phyloP scores from a whole-genome alignment of 2,888 invertebrate genomes.

The Physocephala rufipes region DNA sequence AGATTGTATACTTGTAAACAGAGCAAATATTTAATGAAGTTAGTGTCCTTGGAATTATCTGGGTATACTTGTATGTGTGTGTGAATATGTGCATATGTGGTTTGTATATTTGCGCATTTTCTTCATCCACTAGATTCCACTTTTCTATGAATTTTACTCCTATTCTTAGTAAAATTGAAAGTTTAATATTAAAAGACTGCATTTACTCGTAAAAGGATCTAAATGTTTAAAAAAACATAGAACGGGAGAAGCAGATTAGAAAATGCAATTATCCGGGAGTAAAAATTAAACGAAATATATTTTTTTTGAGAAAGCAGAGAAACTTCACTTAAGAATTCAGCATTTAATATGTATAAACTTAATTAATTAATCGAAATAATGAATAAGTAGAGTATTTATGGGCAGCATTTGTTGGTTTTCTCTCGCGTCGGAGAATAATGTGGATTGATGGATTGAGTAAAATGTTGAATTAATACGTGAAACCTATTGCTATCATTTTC shows the following conservation, averaged over 20 bases:
- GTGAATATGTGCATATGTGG: not conserved
- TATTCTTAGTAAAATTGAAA: conserved; percentile 52
- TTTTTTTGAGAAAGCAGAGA: not conserved
- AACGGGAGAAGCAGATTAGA: not conserved
- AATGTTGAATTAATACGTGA: too few relatives aligned
- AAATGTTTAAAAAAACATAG: not conserved
- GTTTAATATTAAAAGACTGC: conserved; percentile 55
- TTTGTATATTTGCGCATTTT: not conserved
- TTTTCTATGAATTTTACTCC: not conserved
- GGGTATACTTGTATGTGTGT: conserved; percentile 11
- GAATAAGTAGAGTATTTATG: too few relatives aligned
- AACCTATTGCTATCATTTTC: too few relatives aligned
- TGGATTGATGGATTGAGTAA: too few relatives aligned
- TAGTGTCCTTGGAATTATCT: conserved; percentile 16
- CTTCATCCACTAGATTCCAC: not conserved
- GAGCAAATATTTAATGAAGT: conserved; percentile 50
- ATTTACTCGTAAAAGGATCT: not conserved
- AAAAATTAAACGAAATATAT: not conserved
- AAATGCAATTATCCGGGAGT: not conserved
- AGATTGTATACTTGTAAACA: conserved; percentile 41
- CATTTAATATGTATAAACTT: too few relatives aligned
- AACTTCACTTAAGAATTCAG: too few relatives aligned
- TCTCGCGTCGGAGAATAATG: too few relatives aligned
- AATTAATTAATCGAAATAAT: too few relatives aligned
- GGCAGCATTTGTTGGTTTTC: too few relatives aligned